Evolutionary conservation across 1,140 invertebrate genomes (phyloP).

Genomic region (Conus betulinus): DNA sequence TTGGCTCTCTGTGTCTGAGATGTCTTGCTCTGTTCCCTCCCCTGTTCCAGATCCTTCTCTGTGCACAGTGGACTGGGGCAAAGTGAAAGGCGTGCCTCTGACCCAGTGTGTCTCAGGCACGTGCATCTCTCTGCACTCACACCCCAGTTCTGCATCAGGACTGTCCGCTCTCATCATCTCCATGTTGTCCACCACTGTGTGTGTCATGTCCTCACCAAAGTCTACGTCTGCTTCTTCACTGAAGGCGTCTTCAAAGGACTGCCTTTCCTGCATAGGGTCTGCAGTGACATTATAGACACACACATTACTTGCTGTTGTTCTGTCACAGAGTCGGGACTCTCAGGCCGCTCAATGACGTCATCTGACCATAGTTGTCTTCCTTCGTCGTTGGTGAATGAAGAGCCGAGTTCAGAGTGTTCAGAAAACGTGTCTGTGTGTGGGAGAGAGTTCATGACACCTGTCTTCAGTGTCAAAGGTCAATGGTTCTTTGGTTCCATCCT

Average conservation of each 20-base stretch:
- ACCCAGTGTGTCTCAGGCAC: background rate
- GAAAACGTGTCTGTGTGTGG: too few relatives aligned
- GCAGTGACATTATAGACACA: background rate
- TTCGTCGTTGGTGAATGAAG: too few relatives aligned
- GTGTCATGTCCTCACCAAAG: background rate
- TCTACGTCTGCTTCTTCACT: slow-evolving; percentile 19
- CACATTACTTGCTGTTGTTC: background rate
- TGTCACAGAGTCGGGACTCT: background rate
- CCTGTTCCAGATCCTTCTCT: background rate
- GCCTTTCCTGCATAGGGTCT: background rate
- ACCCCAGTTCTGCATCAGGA: background rate
- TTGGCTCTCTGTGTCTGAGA: background rate
- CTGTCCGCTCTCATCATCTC: background rate
- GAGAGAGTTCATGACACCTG: too few relatives aligned
- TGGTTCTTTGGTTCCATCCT: too few relatives aligned
- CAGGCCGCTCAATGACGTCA: background rate
- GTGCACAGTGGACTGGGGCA: background rate
- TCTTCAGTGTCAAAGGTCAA: too few relatives aligned
- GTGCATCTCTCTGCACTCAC: background rate
- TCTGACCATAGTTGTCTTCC: background rate
- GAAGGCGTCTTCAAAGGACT: background rate
- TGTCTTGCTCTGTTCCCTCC: background rate
- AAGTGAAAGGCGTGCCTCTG: background rate
- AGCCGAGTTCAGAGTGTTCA: too few relatives aligned
- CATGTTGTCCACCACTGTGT: background rate